phyloP scores from a whole-genome alignment of 1,140 invertebrate genomes.

The Trichogramma pretiosum region DNA sequence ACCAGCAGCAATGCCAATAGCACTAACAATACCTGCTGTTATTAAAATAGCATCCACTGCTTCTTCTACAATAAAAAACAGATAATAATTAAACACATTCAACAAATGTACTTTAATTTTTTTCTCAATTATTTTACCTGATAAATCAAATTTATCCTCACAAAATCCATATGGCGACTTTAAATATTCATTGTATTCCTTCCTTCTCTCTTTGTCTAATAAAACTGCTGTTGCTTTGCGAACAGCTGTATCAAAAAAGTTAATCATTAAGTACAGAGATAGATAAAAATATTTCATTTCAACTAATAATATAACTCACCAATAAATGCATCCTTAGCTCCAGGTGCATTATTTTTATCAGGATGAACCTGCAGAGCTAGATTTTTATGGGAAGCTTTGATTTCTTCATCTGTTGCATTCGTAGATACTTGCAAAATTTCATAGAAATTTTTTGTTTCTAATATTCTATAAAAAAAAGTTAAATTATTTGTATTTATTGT shows the following conservation, averaged over 20 bases:
- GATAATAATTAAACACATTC: not conserved
- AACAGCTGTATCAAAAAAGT: not conserved
- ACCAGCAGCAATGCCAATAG: conserved; percentile 8
- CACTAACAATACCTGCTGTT: not conserved
- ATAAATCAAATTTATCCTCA: conserved; percentile 3
- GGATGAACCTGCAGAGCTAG: conserved; percentile 10
- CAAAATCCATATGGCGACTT: not conserved
- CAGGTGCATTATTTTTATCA: conserved; percentile 13
- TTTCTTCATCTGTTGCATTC: conserved; percentile 5
- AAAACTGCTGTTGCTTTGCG: conserved; percentile 9
- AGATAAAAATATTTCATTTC: not conserved
- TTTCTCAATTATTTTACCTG: conserved; percentile 1
- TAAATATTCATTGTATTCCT: conserved; percentile 6
- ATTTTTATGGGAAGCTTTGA: conserved; percentile 6
- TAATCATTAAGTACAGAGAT: not conserved
- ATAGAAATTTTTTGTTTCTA: conserved; percentile 11
- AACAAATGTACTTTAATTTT: not conserved
- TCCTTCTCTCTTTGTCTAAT: conserved; percentile 8
- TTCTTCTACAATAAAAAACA: conserved; percentile 2
- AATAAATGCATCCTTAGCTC: conserved; percentile 4
- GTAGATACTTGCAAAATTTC: not conserved
- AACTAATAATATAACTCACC: not conserved
- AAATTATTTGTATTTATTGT: not conserved
- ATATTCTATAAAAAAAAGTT: conserved; percentile 1
- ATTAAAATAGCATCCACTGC: conserved; percentile 1